Percentiles rank a stretch among this genome's conserved stretches.
phyloP scores from a whole-genome alignment of 1,140 invertebrate species.

The Solenopsis invicta region DNA sequence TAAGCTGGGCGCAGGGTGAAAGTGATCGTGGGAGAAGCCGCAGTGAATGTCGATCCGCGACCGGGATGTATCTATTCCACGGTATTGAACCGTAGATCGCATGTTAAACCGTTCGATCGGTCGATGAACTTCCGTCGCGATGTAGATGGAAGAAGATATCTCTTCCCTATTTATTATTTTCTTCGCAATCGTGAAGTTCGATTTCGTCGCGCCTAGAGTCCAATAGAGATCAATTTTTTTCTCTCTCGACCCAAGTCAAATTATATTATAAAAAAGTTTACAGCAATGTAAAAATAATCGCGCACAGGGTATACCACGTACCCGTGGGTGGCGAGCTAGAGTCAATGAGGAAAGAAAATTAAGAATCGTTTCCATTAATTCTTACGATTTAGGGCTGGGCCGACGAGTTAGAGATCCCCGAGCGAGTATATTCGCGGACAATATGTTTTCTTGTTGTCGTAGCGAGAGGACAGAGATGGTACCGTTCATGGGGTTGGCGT shows the following conservation, averaged over 20 bases:
- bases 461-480: constrained; percentile 74
- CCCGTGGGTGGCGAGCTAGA: neutral
- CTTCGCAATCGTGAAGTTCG: neutral
- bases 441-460: constrained; percentile 86
- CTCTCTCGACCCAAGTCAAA: neutral
- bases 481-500: constrained; percentile 72
- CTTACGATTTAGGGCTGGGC: neutral
- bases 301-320: too few species aligned
- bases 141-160: neutral
- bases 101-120: neutral
- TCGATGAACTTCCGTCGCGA: neutral
- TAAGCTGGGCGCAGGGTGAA: constrained; percentile 76
- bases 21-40: constrained; percentile 82
- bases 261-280: too few species aligned
- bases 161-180: neutral
- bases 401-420: constrained; percentile 15
- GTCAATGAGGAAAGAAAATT: neutral
- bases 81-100: neutral
- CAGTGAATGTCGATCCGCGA: constrained; percentile 54
- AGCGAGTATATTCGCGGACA: constrained; percentile 83
- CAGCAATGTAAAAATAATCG: too few species aligned
- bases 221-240: neutral
- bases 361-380: neutral
- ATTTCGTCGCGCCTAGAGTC: neutral
- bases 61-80: constrained; percentile 48